phyloP scores from a whole-genome alignment of 1,140 invertebrate species.

The Drosophila suzukii region DNA sequence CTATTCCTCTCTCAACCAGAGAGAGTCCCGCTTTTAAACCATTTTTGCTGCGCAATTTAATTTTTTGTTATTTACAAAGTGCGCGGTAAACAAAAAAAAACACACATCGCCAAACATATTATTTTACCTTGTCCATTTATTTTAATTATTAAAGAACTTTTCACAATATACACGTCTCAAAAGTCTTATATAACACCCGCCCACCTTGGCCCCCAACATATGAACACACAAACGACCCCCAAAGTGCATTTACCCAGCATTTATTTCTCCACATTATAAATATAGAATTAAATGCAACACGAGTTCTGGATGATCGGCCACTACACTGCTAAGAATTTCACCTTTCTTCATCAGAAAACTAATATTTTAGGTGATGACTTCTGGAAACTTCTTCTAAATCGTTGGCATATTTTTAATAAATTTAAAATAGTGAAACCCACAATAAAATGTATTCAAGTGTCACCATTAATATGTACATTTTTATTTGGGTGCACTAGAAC shows the following conservation, averaged over 20 bases:
- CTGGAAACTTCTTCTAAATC: background rate
- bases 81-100: slow-evolving; percentile 77
- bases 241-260: slow-evolving; percentile 39
- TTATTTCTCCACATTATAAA: slow-evolving; percentile 1
- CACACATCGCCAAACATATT: slow-evolving; percentile 66
- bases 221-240: slow-evolving; percentile 1
- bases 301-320: background rate
- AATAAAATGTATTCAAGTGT: background rate
- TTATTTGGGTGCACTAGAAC: slow-evolving; percentile 29
- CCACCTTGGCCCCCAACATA: slow-evolving; percentile 7
- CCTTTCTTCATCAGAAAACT: background rate
- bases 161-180: slow-evolving; percentile 53
- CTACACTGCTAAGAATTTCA: background rate
- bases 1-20: background rate
- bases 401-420: background rate
- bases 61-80: slow-evolving; percentile 77
- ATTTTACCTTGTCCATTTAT: slow-evolving; percentile 55
- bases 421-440: background rate
- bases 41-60: slow-evolving; percentile 79
- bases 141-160: slow-evolving; percentile 65
- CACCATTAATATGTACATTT: background rate
- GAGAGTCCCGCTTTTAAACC: slow-evolving; percentile 9
- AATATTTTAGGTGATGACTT: background rate
- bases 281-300: slow-evolving; percentile 2
- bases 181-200: slow-evolving; percentile 42